phyloP scores from a whole-genome alignment of 1,140 invertebrate species.

The Drosophila lacteicornis region DNA sequence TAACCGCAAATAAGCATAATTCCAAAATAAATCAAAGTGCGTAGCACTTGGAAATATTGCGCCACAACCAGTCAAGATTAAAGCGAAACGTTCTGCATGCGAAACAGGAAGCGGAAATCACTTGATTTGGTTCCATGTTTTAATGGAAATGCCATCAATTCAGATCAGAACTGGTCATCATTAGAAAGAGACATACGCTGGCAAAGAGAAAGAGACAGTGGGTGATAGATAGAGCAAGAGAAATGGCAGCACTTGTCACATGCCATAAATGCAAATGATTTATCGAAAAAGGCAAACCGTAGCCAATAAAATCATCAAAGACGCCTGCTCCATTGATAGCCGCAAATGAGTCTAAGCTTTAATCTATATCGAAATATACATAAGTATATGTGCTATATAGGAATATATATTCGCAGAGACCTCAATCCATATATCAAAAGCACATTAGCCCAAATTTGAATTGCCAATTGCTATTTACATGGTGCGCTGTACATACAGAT shows the following conservation, averaged over 20 bases:
- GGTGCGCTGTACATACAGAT: constrained; percentile 38
- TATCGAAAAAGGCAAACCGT: constrained; percentile 50
- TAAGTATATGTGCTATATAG: constrained; percentile 4
- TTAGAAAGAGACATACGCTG: constrained; percentile 14
- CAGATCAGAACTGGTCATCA: constrained; percentile 15
- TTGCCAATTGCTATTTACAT: constrained; percentile 66
- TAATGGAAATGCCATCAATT: constrained; percentile 46
- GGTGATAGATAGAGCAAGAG: neutral
- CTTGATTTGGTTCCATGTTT: constrained; percentile 37
- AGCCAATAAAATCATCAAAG: constrained; percentile 77
- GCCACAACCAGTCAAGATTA: constrained; percentile 1
- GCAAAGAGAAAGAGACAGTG: neutral
- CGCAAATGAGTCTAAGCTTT: constrained; percentile 55
- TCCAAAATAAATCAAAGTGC: neutral
- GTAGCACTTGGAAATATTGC: neutral
- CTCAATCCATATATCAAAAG: constrained; percentile 70
- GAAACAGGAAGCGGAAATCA: constrained; percentile 31
- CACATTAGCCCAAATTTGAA: constrained; percentile 79
- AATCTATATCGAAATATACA: constrained; percentile 17
- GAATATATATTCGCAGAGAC: constrained; percentile 24
- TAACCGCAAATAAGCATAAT: constrained; percentile 9
- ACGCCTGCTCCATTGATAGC: constrained; percentile 59
- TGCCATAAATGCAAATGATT: constrained; percentile 59
- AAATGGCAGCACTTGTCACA: constrained; percentile 35
- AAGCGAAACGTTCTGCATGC: neutral